Percentiles rank a stretch among this genome's conserved stretches.
phyloP scores from a whole-genome alignment of 2,797 vertebrate genomes.

The Falco peregrinus region DNA sequence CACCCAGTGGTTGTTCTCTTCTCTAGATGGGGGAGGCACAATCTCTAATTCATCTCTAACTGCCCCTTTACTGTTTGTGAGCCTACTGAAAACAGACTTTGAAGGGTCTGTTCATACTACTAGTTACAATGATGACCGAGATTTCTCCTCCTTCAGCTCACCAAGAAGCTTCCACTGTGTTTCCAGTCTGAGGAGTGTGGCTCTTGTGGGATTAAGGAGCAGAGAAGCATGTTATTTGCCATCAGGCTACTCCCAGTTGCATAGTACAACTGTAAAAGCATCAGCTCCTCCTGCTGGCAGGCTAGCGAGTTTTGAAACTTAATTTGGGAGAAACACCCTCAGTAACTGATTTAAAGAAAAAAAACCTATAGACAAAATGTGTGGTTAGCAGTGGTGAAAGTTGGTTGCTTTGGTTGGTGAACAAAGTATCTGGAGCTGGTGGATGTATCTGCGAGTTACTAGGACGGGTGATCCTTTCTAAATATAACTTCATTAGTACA shows the following conservation, averaged over 20 bases:
- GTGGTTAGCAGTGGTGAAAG: not conserved
- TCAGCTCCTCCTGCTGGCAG: conserved; percentile 63
- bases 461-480: not conserved
- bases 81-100: not conserved
- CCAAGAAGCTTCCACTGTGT: not conserved
- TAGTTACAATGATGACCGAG: not conserved
- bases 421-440: not conserved
- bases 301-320: not conserved
- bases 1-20: not conserved
- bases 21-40: not conserved
- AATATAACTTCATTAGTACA: not conserved
- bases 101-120: not conserved
- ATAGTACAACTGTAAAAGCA: not conserved
- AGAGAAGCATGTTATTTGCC: fast-evolving
- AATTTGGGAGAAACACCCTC: not conserved
- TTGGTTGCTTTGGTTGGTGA: not conserved
- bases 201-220: fast-evolving
- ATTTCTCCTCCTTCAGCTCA: not conserved
- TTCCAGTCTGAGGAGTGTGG: not conserved
- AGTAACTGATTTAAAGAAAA: not conserved
- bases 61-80: not conserved
- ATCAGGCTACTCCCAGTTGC: not conserved
- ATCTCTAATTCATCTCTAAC: not conserved
- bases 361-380: not conserved
- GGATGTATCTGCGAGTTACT: not conserved